Percentiles rank a stretch among this genome's conserved stretches.
These are phyloP conservation scores for Drosophila pachea DNA, from an alignment of 1,140 invertebrate genomes.

Conservation along the genomic window DNA sequence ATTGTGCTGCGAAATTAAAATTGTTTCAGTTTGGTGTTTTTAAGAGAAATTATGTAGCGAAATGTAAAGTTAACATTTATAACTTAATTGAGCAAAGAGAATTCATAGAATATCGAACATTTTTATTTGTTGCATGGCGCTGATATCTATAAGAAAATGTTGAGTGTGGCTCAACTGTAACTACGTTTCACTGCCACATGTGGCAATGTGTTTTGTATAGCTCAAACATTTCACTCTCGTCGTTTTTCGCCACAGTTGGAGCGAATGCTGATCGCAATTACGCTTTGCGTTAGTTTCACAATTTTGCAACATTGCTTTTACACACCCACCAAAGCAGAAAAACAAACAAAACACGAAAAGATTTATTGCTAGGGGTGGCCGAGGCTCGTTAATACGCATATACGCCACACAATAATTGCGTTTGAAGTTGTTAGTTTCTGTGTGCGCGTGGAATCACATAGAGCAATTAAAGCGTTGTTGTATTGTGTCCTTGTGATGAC, in stretches of 20 bases:
- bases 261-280: conserved; percentile 51
- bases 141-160: too few species aligned
- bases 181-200: conserved; percentile 4
- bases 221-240: conserved; percentile 35
- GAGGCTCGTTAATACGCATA: too few species aligned
- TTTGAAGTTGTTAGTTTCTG: too few species aligned
- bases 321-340: conserved; percentile 16
- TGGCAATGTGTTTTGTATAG: not conserved
- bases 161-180: too few species aligned
- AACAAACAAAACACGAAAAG: conserved; percentile 6
- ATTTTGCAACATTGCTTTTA: conserved; percentile 14
- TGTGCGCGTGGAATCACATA: conserved; percentile 18
- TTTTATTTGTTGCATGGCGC: not conserved
- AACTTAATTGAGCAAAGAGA: too few species aligned
- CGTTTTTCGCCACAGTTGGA: conserved; percentile 33
- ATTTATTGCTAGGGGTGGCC: conserved; percentile 16
- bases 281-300: conserved; percentile 36
- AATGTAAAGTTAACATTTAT: too few species aligned
- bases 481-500: conserved; percentile 53
- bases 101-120: too few species aligned
- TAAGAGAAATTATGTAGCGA: not conserved
- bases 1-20: not conserved
- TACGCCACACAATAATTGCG: too few species aligned
- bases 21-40: conserved; percentile 23
- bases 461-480: conserved; percentile 35